Conservation (phyloP, 2,888 invertebrate genomes). For the Aradus depressus region DNA sequence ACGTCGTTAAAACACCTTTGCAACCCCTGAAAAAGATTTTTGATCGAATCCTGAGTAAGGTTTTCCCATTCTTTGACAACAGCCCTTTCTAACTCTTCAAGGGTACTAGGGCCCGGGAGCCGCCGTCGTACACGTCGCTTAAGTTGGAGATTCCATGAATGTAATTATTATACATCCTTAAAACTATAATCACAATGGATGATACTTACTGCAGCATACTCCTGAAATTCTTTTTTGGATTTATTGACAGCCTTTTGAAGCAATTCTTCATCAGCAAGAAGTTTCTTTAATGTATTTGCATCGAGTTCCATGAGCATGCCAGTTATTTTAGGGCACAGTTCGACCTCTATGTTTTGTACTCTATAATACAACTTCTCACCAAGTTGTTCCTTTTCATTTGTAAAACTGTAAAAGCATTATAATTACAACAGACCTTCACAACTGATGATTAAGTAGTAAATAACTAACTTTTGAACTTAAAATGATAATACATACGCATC, state of each 20-base stretch:
- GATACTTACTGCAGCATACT: conserved; percentile 24
- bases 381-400: conserved; percentile 26
- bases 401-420: conserved; percentile 20
- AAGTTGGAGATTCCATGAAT: too few relatives aligned
- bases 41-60: too few relatives aligned
- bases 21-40: too few relatives aligned
- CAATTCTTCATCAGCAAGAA: conserved; percentile 20
- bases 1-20: too few relatives aligned
- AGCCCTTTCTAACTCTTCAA: too few relatives aligned
- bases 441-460: neutral
- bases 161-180: too few relatives aligned
- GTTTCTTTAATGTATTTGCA: conserved; percentile 21
- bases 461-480: neutral
- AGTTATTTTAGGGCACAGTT: conserved; percentile 28
- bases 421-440: too few relatives aligned
- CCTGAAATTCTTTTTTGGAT: conserved; percentile 26
- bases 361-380: conserved; percentile 26
- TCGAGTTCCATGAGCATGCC: conserved; percentile 30
- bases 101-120: too few relatives aligned
- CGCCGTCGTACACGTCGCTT: too few relatives aligned
- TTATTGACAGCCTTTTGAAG: conserved; percentile 26
- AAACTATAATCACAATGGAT: too few relatives aligned
- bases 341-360: conserved; percentile 24
- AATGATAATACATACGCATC: conserved; percentile 17
- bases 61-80: too few relatives aligned